Evolutionary conservation across 2,113 vertebrate genomes (phyloP), one percentile per base, ranked within the genome.

Genomic region (Zosterops hypoxanthus): DNA sequence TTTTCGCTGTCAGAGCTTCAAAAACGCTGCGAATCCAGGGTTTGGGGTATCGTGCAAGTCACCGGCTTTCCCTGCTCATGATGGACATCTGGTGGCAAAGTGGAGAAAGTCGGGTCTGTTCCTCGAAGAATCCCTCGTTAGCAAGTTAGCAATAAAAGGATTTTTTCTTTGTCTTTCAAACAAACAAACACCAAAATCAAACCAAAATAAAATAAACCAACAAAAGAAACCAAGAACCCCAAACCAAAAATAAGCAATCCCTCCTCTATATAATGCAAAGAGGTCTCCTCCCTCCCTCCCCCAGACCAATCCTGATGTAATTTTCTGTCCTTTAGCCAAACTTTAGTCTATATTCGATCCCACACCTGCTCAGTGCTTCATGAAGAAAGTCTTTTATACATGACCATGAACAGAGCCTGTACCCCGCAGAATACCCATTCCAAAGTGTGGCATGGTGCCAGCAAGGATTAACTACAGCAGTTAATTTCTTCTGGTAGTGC

Each of bases 11-110:
- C 75, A 0, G 34, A 50, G 50, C 39, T 92, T 96, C 78, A 95
- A 91, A 97, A 95, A 83, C 36, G 69, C 86, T 79, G 92, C 57
- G 72, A 88, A 86, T 75, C 53, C 86, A n/a, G 28, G 59, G 39
- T 92, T 77, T 77, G 72, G 86, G 79, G 77, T 49, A 75, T 29
- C 42, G 55, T 13, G 70, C 49, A 9, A 70, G 66, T 76, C 95
- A 71, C 78, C 90, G 75, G 77, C 82, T 96, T 98, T 98, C 97
- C 94, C 97, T 97, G 97, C 98, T 98, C 97, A 19, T 86, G 96
- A 94, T 70, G 90, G 98, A 98, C 98, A 98, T 95, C 98, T 98
- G 96, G 97, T 96, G 98, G 98, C 95, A 91, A 95, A 95, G 42
- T 8, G 71, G 60, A 29, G 93, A 94, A 98, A 94, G 61, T 94